Base-by-base conservation (phyloP, 1,140 invertebrate species). In the Platyura marginata region DNA sequence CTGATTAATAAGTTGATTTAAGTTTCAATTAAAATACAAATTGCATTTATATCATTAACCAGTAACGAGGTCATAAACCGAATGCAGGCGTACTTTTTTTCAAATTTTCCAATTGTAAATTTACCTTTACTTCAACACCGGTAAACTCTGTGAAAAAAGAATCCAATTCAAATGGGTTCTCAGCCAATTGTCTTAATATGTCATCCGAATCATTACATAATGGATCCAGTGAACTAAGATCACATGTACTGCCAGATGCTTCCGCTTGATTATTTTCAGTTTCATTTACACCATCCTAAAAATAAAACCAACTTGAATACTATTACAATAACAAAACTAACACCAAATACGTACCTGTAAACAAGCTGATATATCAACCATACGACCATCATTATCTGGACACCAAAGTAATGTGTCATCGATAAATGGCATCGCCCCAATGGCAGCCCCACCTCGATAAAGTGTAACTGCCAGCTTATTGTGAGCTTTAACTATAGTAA, bases 351-450 rank as follows among this genome's bases (percentile, higher is more conserved):
- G 66, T 64, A 85, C 85, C 71, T 81, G 77, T 56, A 89, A 74
- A 65, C 85, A 89, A 59, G 79, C 79, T 47, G 81, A 81, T 48
- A 89, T 68, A 61, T 90, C 86, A 47, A 88, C 84, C 74, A 90
- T 86, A 66, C 85, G 88, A 59, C 81, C 82, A 65, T 89, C 84
- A 65, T 83, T 85, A 69, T 88, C 82, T 57, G 81, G 81, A 71
- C 84, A 85, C 86, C 85, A 90, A 50, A 89, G 75, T 49, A 84
- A 64, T 58, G 89, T 85, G 71, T 90, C 86, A 69, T 90, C 85
- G 67, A 91, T 88, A 72, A 90, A 91, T 68, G 86, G 85, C 86
- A 91, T 91, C 70, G 73, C 74, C 73, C 72, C 65, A 55, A 72
- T 67, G 60, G 66, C 67, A 66, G 68, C 66, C 53, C 64, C 69